Evolutionary conservation across 2,113 vertebrate species (phyloP).

Genomic region (Gopherus evgoodei): DNA sequence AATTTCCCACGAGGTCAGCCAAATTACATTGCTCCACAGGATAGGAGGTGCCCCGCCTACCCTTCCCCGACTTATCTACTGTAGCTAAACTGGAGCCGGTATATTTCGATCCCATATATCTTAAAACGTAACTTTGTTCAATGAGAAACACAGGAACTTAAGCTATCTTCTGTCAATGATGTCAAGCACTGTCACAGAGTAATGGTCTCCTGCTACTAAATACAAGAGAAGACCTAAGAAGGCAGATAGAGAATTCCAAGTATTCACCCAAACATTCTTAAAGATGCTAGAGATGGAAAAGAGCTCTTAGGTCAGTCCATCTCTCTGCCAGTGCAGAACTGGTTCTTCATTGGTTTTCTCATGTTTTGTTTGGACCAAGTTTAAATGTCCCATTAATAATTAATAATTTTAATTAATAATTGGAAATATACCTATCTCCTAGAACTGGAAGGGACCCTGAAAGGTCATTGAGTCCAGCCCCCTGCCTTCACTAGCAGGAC

Average conservation of each 20-base stretch:
- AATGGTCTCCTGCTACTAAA: slow-evolving; percentile 3
- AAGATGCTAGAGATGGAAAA: not conserved
- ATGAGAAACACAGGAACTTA: slow-evolving; percentile 7
- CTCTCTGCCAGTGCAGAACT: not conserved
- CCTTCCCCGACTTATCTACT: not conserved
- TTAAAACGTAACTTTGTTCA: not conserved
- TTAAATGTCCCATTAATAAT: not conserved
- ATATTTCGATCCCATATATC: not conserved
- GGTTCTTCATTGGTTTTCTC: not conserved
- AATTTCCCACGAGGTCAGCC: not conserved
- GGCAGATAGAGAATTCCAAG: not conserved
- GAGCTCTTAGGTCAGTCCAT: not conserved
- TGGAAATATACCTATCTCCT: too few species aligned
- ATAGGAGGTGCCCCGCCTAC: not conserved
- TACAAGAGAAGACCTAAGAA: slow-evolving; percentile 17
- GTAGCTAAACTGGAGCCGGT: not conserved
- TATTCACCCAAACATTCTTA: slow-evolving; percentile 26
- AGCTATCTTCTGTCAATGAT: not conserved
- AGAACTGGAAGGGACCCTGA: too few species aligned
- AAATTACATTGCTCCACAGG: not conserved
- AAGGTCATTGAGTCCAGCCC: too few species aligned
- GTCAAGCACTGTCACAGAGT: slow-evolving; percentile 19
- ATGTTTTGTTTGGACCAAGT: not conserved
- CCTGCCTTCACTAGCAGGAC: too few species aligned
- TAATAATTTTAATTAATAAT: too few species aligned